Evolutionary conservation across 2,113 vertebrate genomes (phyloP), one percentile per base, ranked within the genome.

Genomic region (Bubo blakistoni): DNA sequence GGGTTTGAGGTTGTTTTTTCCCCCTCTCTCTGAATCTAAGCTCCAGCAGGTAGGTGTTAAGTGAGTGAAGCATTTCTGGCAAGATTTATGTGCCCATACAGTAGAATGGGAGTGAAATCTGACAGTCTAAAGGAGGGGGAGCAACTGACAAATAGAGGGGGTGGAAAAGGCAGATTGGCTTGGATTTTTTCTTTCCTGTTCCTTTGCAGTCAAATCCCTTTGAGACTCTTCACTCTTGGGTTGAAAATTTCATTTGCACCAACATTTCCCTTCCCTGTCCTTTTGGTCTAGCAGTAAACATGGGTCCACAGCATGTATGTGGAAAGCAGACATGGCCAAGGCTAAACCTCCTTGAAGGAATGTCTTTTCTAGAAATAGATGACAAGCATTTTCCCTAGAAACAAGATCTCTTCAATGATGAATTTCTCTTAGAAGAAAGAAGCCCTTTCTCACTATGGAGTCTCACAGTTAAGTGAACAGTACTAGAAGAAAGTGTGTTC

Each of bases 1-100:
- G 83, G 46, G 88, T 95, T 91, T 93, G 74, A 92, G 92, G 87
- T 95, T 95, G 95, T 57, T 83, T 92, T 82, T 61, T 25, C 5
- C 32, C 46, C 46, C 69, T 69, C 47, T 83, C 84, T 69, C 91
- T 46, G 92, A 91, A 82, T 95, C 81, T 73, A 62, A 97, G 88
- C 84, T 97, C 78, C 93, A 92, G 96, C 95, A 97, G 93, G 94
- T 97, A 96, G 96, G 97, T 93, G 95, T 94, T 92, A 92, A 96
- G 84, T 96, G 88, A 97, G 95, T 97, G 95, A 97, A 96, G 76
- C 91, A 92, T 96, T 93, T 95, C 96, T 97, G 94, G 95, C 96
- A 96, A 88, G 95, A 91, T 93, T 94, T 95, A 79, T 91, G 83
- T 90, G 82, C 95, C 85, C 92, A 80, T 96, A 78, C 87, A 95